Evolutionary conservation across 92 coral and sea anemone species (phyloP), one percentile per base, ranked within the genome.

Genomic region (Diadumene lineata): DNA sequence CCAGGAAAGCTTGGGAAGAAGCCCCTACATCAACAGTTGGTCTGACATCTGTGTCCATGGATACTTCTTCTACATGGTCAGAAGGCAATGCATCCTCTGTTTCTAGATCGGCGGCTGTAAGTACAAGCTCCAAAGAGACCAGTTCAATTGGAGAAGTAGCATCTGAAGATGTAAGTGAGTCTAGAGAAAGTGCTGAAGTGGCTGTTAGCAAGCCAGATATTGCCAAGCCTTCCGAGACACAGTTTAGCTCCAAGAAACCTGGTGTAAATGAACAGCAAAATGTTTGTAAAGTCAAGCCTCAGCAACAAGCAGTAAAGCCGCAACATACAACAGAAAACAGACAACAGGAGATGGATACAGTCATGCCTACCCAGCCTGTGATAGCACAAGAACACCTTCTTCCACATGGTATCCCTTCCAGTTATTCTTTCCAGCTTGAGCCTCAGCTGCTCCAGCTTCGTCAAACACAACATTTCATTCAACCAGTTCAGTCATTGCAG

Each of bases 221-320:
- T 1, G 46, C 85, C 34, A 91, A 91, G 67, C 66, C 96, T 13
- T 23, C 81, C 16, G 97, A 91, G 34, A 66, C 85, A 24, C 88
- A 83, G 79, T 72, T 78, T n/a, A 71, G 84, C 44, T 67, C 71
- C 21, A 96, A 96, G 80, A 96, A 96, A 76, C 50, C 97, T 22
- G 79, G 88, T 51, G 75, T 75, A 27, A 92, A 83, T 24, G 99
- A 92, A 58, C 99, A 96, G 72, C 99, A 96, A 34, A 92, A 92
- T 58, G 97, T 89, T 25, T 92, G 97, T 70, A 96, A 96, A 75
- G 96, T 96, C 13, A 96, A 96, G 64, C 97, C 99, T 19, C 98
- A 93, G 53, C 98, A 96, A 70, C 99, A 79, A 69, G 81, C 93
- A 11, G 87, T 86, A 2, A 89, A 91, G 69, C 90, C 97, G 1